phyloP scores from a whole-genome alignment of 2,797 vertebrate species.

The Spinibarbus caldwelli region DNA sequence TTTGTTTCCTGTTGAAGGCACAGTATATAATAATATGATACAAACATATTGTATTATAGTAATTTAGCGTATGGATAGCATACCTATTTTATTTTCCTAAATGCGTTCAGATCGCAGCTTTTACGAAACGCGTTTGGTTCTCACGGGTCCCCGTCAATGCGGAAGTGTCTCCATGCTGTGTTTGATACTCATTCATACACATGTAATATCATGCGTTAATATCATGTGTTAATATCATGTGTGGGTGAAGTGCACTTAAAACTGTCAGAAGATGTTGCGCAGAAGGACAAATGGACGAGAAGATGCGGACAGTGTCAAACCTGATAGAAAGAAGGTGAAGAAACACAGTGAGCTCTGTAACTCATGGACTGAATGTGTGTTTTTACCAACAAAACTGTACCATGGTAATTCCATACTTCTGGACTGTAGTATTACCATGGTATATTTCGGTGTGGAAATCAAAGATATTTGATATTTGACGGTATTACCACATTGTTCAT shows the following conservation, averaged over 20 bases:
- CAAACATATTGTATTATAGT: neutral
- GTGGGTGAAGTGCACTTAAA: neutral
- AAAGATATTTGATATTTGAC: too few species aligned
- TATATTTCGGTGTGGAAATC: too few species aligned
- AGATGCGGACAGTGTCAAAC: conserved; percentile 47
- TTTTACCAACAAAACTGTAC: neutral
- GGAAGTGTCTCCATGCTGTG: conserved; percentile 1
- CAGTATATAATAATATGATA: neutral
- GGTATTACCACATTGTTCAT: too few species aligned
- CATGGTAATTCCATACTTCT: neutral
- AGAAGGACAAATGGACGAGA: conserved; percentile 67
- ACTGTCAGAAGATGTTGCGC: conserved; percentile 60
- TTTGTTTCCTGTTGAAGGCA: neutral
- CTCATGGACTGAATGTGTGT: neutral
- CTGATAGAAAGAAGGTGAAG: conserved; percentile 65
- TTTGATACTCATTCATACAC: conserved; percentile 12
- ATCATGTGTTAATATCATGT: too few species aligned
- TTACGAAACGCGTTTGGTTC: conserved; percentile 46
- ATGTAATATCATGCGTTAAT: neutral
- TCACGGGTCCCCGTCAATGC: conserved; percentile 35
- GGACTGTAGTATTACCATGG: neutral
- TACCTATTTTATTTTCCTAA: neutral
- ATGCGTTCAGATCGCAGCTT: neutral
- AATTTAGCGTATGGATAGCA: neutral
- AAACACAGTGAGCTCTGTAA: neutral